Conservation (phyloP, 2,888 invertebrate species). For the Philaethria dido region DNA sequence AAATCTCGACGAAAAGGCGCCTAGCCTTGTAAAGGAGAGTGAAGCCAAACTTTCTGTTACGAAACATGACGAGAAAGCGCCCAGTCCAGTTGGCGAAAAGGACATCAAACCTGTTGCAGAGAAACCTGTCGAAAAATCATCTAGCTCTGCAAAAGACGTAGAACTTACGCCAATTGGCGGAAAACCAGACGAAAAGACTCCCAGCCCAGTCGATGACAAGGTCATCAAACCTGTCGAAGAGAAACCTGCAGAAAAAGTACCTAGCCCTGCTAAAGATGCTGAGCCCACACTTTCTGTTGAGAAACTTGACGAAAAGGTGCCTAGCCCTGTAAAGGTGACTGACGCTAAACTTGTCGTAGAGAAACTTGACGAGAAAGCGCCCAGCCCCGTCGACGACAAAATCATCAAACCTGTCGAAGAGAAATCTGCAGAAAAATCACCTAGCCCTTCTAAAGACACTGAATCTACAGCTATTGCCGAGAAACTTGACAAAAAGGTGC, state of each 20-base stretch:
- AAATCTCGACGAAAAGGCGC: constrained; percentile 16
- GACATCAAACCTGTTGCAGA: constrained; percentile 4
- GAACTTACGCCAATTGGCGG: too few species aligned
- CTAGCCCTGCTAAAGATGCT: constrained; percentile 30
- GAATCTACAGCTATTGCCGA: not conserved
- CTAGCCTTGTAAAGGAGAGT: not conserved
- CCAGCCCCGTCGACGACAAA: too few species aligned
- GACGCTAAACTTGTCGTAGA: not conserved
- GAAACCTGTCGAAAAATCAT: too few species aligned
- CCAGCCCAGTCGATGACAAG: not conserved
- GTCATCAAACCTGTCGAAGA: not conserved
- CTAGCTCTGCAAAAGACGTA: not conserved
- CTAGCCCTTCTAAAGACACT: constrained; percentile 4
- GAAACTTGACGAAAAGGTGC: constrained; percentile 25
- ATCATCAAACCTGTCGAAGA: not conserved
- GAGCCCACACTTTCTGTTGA: not conserved
- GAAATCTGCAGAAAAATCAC: constrained; percentile 21
- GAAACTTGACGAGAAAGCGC: too few species aligned
- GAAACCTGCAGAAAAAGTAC: constrained; percentile 27
- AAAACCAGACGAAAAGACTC: constrained; percentile 14
- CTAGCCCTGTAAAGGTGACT: constrained; percentile 6
- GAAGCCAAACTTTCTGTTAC: not conserved
- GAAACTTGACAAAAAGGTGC: constrained; percentile 33
- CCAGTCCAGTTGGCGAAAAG: constrained; percentile 26
- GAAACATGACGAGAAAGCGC: constrained; percentile 30